Percentiles rank a stretch among this genome's conserved stretches.
Conservation (phyloP, 2,113 vertebrate genomes). For the Hippolais icterina region DNA sequence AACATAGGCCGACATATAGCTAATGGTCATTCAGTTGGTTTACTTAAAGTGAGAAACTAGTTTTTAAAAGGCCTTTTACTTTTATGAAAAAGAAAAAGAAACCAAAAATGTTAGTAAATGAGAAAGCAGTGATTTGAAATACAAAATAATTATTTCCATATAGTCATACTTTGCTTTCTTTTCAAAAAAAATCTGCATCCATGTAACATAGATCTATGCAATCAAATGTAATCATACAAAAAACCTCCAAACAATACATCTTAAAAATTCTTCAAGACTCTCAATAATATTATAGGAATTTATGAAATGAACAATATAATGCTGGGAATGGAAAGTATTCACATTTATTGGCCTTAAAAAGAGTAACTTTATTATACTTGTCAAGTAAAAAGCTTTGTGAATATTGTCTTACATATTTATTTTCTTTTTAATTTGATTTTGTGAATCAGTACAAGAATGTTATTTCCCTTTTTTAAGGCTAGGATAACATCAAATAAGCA, state of each 20-base stretch:
- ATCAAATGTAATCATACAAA: not conserved
- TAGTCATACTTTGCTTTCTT: not conserved
- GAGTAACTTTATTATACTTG: not conserved
- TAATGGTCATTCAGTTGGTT: not conserved
- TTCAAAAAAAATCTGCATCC: not conserved
- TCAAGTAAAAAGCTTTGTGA: not conserved
- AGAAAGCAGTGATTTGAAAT: not conserved
- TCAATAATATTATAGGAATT: not conserved
- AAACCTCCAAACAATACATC: accelerated
- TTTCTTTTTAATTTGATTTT: not conserved
- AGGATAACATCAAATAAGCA: not conserved
- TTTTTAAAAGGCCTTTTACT: not conserved
- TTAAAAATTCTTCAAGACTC: not conserved
- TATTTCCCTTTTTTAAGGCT: not conserved
- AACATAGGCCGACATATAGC: not conserved
- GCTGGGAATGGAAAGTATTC: not conserved
- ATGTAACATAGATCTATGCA: not conserved
- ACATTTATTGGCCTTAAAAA: not conserved
- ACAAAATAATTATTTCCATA: not conserved
- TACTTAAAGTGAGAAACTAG: not conserved
- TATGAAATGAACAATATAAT: not conserved
- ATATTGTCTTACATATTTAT: not conserved
- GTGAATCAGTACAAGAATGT: not conserved
- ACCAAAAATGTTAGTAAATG: not conserved
- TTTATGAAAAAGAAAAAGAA: not conserved